Evolutionary conservation across 2,113 vertebrate genomes (phyloP), one percentile per base, ranked within the genome.

Genomic region (Chaetodon trifascialis): DNA sequence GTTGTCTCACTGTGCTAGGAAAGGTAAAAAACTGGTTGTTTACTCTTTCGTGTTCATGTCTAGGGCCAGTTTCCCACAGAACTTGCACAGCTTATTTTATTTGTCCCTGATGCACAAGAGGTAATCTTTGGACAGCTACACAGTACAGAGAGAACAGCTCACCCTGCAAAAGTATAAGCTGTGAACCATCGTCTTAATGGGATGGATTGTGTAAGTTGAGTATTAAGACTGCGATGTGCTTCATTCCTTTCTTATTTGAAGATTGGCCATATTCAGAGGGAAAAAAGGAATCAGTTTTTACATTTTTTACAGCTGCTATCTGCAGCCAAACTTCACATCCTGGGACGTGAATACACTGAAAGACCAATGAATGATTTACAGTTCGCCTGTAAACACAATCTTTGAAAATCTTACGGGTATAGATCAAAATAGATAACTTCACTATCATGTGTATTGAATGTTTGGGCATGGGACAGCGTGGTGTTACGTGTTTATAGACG

Each of bases 1-100:
- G 97, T 84, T 99, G 98, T 25, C 97, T 99, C 82, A 99, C 97
- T 3, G 98, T 99, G 56, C 93, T 99, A 75, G 98, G 98, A 91
- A 99, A 99, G 97, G 98, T 99, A 96, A 96, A 89, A 3, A 73
- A 19, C 46, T n/a, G 11, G 2, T 46, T 36, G 2, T n/a, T 76
- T 51, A 21, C 54, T 36, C 30, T 65, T 1, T 52, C n/a, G 46
- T 14, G 4, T 60, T 10, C 38, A 9, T 77, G 21, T 66, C 4
- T n/a, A 1, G 21, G 46, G 11, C 30, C 4, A n/a, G 60, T 64
- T 63, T 2, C 34, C n/a, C 11, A 38, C n/a, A 21, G 34, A 5
- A 23, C 23, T 19, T 19, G 8, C 21, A 11, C 11, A 16, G 17
- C n/a, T 84, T 44, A 19, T 42, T 5, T 40, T 40, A 44, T 44